Evolutionary conservation across 2,797 vertebrate genomes (phyloP).

Genomic region (Coluber constrictor): DNA sequence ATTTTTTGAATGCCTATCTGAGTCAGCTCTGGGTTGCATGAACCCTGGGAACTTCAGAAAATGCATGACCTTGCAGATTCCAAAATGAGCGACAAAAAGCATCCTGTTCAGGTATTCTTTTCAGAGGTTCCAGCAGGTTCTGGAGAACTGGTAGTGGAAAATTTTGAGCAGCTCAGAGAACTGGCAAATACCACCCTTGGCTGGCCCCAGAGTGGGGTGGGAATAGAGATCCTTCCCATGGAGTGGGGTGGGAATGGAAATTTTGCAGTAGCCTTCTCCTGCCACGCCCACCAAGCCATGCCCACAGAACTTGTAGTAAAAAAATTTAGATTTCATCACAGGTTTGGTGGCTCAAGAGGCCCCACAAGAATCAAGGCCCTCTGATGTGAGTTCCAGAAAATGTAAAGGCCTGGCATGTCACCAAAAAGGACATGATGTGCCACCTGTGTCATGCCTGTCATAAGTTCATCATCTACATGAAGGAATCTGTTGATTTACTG

Average conservation of each 20-base stretch:
- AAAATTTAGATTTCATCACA: too few species aligned
- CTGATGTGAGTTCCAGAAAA: not conserved
- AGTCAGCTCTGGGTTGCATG: not conserved
- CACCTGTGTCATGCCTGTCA: not conserved
- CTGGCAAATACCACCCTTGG: too few species aligned
- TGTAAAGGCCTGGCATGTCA: not conserved
- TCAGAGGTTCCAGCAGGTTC: not conserved
- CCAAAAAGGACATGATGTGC: not conserved
- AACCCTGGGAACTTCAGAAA: not conserved
- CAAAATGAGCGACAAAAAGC: not conserved
- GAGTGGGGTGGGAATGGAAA: too few species aligned
- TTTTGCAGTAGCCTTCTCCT: too few species aligned
- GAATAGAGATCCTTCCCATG: too few species aligned
- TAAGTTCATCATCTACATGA: not conserved
- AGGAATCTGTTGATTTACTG: not conserved
- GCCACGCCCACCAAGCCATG: too few species aligned
- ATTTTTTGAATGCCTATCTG: not conserved
- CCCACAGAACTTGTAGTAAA: too few species aligned
- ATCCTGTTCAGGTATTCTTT: not conserved
- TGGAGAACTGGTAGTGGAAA: too few species aligned
- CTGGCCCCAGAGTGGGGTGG: too few species aligned
- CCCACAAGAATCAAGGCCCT: not conserved
- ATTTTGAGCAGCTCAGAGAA: too few species aligned
- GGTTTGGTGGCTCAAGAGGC: not conserved
- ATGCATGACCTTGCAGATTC: not conserved